Evolutionary conservation across 2,888 invertebrate genomes (phyloP), one percentile per base, ranked within the genome.

Genomic region (Eremobia ochroleuca): DNA sequence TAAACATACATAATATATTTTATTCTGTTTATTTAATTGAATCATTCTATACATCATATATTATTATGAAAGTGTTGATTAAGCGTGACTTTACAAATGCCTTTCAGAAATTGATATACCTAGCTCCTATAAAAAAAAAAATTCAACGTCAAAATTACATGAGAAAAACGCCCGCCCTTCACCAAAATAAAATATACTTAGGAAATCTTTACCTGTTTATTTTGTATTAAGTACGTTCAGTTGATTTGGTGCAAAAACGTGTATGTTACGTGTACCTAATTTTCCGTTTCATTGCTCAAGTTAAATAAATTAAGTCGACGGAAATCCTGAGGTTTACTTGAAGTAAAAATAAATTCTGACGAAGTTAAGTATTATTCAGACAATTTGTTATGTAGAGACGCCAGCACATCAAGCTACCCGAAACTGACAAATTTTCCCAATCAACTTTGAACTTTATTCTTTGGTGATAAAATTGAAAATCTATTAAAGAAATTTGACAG

Each of bases 271-370:
- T 37, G 43, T 72, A 83, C 46, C 58, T 73, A 69, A 81, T 78
- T 78, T 81, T 73, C 34, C 49, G 49, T 59, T 66, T 62, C 81
- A 78, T 69, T 81, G 55, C 72, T 58, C 83, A 83, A 81, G 68
- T 73, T 83, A 68, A 77, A 77, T 77, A 73, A 58, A 75, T 81
- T 73, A 81, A 81, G 58, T 76, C 59, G 49, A 62, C 66, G 64
- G 62, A 75, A 81, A 79, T 55, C 75, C 75, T 73, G 55, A 58
- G 75, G 43, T 64, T 81, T 65, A 68, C 64, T 15, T 34, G 34
- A 15, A 59, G 73, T 59, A 52, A 73, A 81, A 81, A 66, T 80
- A 80, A 73, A 52, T 62, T 71, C 49, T 66, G 43, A 59, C 65
- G 40, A 81, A 34, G 81, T 59, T 73, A 76, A 46, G 46, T 72